A percentile compares a stretch with the other conserved stretches of the same genome.
Conservation (phyloP, 1,140 invertebrate species). For the Bombus superbus region DNA sequence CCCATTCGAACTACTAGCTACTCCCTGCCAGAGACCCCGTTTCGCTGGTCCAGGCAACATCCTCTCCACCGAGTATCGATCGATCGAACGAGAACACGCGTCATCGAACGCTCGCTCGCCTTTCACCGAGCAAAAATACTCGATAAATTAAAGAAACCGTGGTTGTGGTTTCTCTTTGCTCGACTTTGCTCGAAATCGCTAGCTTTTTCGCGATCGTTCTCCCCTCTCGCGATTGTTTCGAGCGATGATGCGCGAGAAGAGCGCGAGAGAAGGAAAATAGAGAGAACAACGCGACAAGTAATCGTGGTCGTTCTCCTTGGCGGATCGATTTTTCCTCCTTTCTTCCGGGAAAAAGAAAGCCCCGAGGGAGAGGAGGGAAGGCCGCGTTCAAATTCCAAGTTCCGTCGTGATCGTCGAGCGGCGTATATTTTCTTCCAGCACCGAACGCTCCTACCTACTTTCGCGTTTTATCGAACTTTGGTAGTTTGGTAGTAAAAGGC, state of each 20-base stretch:
- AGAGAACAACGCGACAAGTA: slow-evolving; percentile 9
- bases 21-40: neutral
- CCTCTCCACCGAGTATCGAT: slow-evolving; percentile 4
- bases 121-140: neutral
- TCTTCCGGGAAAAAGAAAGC: neutral
- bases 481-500: slow-evolving; percentile 4
- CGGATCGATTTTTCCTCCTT: slow-evolving; percentile 28
- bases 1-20: neutral
- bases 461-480: slow-evolving; percentile 31
- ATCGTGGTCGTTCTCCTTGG: slow-evolving; percentile 17
- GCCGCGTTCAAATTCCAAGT: slow-evolving; percentile 2
- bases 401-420: slow-evolving; percentile 17
- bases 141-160: neutral
- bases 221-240: neutral
- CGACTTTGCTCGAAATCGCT: no score
- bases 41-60: neutral
- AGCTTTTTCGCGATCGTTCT: neutral
- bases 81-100: slow-evolving; percentile 1
- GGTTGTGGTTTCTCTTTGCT: no score
- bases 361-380: neutral
- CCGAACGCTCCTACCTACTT: neutral
- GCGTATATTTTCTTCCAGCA: slow-evolving; percentile 8
- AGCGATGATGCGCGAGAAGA: neutral
- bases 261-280: neutral
- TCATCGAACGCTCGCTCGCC: slow-evolving; percentile 1